These are phyloP conservation scores for Phoronis australis DNA, from an alignment of 2,888 invertebrate species.

Conservation along the genomic window DNA sequence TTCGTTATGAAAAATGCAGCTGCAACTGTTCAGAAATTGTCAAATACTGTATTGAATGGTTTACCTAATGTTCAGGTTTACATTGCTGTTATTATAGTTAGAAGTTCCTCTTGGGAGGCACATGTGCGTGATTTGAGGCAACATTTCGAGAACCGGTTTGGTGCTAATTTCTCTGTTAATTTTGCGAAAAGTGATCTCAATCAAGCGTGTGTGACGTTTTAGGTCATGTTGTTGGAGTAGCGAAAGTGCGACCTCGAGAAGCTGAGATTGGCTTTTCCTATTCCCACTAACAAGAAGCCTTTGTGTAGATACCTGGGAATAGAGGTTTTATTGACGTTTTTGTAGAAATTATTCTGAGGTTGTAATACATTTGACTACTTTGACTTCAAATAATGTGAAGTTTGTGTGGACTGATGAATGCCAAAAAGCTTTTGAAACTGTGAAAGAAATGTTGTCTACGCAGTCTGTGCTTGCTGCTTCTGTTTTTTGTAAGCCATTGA, in stretches of 20 bases:
- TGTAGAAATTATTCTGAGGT: constrained; percentile 1
- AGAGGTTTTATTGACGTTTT: constrained; percentile 3
- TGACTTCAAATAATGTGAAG: background rate
- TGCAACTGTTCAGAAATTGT: no score
- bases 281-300: background rate
- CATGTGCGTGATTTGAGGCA: background rate
- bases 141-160: background rate
- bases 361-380: background rate
- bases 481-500: background rate
- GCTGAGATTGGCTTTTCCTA: constrained; percentile 2
- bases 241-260: background rate
- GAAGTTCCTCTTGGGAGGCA: constrained; percentile 7
- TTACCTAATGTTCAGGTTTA: no score
- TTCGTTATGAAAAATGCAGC: no score
- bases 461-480: constrained; percentile 3
- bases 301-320: constrained; percentile 5
- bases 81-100: no score
- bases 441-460: constrained; percentile 1
- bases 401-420: constrained; percentile 2
- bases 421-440: background rate
- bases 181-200: constrained; percentile 1
- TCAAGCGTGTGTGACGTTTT: background rate
- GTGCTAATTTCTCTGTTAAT: constrained; percentile 1
- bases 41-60: no score
- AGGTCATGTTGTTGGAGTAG: constrained; percentile 4